Conservation (phyloP, 2,797 vertebrate genomes). For the Anguilla megastoma region DNA sequence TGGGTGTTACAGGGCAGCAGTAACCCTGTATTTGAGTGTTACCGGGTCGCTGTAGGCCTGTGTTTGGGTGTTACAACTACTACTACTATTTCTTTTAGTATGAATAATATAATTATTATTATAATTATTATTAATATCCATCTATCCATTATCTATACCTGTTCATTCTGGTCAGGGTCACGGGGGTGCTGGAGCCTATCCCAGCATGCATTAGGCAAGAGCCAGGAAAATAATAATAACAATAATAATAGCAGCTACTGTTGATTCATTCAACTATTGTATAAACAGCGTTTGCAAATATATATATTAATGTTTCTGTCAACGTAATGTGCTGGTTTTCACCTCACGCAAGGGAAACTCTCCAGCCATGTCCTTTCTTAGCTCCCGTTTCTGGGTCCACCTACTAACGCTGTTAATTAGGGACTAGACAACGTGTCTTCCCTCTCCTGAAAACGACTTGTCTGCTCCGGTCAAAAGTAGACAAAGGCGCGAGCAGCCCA, state of each 20-base stretch:
- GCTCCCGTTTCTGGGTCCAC: constrained; percentile 12
- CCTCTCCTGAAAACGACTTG: not conserved
- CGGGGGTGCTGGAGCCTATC: too few species aligned
- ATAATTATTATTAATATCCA: too few species aligned
- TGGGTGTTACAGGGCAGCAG: not conserved
- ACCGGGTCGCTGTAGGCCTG: not conserved
- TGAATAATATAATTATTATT: too few species aligned
- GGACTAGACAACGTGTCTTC: not conserved
- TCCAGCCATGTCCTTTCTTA: not conserved
- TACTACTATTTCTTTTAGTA: too few species aligned
- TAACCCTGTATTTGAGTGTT: not conserved
- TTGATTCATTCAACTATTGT: not conserved
- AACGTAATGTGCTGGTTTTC: not conserved
- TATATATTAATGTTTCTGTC: not conserved
- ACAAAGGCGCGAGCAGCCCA: not conserved
- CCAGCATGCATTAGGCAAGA: too few species aligned
- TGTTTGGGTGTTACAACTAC: too few species aligned
- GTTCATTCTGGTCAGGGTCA: too few species aligned
- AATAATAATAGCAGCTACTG: not conserved
- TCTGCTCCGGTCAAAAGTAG: constrained; percentile 12
- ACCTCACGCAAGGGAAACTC: not conserved
- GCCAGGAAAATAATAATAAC: not conserved
- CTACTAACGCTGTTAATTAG: constrained; percentile 10
- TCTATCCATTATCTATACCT: too few species aligned
- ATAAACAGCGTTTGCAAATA: not conserved